Conservation (phyloP, 2,888 invertebrate genomes). For the Lordiphosa andalusiaca region DNA sequence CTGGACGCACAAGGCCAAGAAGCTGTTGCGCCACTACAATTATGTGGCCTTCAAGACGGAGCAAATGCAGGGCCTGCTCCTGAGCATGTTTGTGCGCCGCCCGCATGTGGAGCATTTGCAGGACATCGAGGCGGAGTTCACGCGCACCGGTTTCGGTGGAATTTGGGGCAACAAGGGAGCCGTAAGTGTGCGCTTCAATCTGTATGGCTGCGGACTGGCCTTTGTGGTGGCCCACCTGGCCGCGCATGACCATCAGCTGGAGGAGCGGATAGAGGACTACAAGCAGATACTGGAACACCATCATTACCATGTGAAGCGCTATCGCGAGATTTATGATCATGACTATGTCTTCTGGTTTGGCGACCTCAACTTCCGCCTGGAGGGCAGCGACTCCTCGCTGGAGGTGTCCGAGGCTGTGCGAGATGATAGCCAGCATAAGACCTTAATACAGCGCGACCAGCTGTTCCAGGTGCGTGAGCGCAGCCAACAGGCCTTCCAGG, state of each 20-base stretch:
- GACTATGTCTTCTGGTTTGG: slow-evolving; percentile 98
- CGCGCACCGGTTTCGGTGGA: slow-evolving; percentile 94
- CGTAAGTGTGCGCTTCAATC: slow-evolving; percentile 91
- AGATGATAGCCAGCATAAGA: slow-evolving; percentile 84
- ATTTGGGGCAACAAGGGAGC: slow-evolving; percentile 99
- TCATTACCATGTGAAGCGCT: slow-evolving; percentile 88
- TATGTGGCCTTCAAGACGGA: slow-evolving; percentile 90
- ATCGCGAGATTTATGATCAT: slow-evolving; percentile 92
- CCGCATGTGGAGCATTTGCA: slow-evolving; percentile 90
- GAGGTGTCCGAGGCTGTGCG: slow-evolving; percentile 86
- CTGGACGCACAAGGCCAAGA: slow-evolving; percentile 89
- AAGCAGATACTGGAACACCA: slow-evolving; percentile 92
- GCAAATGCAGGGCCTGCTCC: slow-evolving; percentile 90
- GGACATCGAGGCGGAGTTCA: slow-evolving; percentile 92
- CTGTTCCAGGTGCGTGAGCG: slow-evolving; percentile 85
- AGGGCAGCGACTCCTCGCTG: slow-evolving; percentile 84
- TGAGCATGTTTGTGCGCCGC: slow-evolving; percentile 89
- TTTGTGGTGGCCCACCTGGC: slow-evolving; percentile 94
- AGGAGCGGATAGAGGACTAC: slow-evolving; percentile 93
- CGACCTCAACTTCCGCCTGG: slow-evolving; percentile 92
- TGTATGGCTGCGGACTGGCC: slow-evolving; percentile 93
- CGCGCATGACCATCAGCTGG: slow-evolving; percentile 91
- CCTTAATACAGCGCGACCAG: slow-evolving; percentile 89
- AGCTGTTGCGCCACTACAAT: slow-evolving; percentile 85
- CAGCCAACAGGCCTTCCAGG: slow-evolving; percentile 89